Percentiles rank a stretch among this genome's conserved stretches.
Evolutionary conservation across 2,797 vertebrate species (phyloP).

Genomic region (Propithecus deckenii): DNA sequence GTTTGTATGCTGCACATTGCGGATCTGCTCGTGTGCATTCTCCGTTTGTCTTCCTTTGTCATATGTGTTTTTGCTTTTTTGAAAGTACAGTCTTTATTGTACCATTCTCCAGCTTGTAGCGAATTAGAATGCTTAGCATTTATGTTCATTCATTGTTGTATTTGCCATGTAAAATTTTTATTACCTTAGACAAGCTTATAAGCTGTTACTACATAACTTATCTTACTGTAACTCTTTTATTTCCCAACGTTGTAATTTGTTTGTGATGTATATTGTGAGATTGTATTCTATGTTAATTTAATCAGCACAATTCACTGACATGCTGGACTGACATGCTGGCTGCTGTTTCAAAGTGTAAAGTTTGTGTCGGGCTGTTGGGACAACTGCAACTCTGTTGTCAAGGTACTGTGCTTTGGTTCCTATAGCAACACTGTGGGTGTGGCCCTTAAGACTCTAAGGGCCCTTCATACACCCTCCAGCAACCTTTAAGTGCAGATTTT

Average conservation of each 20-base stretch:
- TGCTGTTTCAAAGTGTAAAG: conserved; percentile 98
- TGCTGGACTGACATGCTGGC: conserved; percentile 99
- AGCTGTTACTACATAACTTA: conserved; percentile 95
- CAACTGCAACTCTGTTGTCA: conserved; percentile 91
- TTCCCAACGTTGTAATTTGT: conserved; percentile 92
- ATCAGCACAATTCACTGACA: conserved; percentile 99
- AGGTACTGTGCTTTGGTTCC: conserved; percentile 96
- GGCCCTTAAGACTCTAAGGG: conserved; percentile 88
- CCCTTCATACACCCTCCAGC: conserved; percentile 89
- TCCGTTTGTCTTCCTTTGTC: conserved; percentile 88
- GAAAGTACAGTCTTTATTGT: conserved; percentile 75
- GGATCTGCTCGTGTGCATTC: conserved; percentile 87
- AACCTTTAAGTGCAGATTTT: conserved; percentile 91
- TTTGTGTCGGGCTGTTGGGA: conserved; percentile 90
- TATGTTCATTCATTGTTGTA: conserved; percentile 90
- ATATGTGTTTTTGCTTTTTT: conserved; percentile 57
- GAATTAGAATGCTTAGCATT: conserved; percentile 89
- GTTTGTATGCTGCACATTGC: conserved; percentile 89
- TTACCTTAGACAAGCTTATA: conserved; percentile 92
- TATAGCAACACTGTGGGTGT: conserved; percentile 93
- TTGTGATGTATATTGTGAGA: conserved; percentile 99
- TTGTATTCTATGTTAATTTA: conserved; percentile 99
- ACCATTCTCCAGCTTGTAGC: conserved; percentile 88
- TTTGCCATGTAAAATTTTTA: conserved; percentile 92
- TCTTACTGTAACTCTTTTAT: conserved; percentile 95